Conservation (phyloP, 1,140 invertebrate species). For the Vanessa atalanta region DNA sequence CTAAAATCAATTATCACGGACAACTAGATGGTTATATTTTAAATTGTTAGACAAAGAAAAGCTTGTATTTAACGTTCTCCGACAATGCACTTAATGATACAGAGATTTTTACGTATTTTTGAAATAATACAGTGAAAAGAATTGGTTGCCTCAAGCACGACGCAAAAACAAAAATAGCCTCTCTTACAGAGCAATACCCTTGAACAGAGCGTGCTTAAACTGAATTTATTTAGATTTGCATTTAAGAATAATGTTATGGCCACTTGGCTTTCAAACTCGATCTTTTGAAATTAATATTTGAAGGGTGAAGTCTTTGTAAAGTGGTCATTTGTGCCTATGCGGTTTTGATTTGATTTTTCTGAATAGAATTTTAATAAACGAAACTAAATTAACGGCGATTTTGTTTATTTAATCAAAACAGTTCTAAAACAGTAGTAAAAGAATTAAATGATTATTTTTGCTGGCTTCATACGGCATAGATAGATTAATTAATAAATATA, state of each 20-base stretch:
- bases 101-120: background rate
- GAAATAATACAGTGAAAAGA: slow-evolving; percentile 14
- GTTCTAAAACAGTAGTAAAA: no score
- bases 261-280: slow-evolving; percentile 15
- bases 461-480: no score
- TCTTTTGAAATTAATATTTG: slow-evolving; percentile 5
- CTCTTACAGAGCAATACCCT: slow-evolving; percentile 4
- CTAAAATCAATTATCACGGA: no score
- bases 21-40: no score
- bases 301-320: background rate
- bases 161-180: slow-evolving; percentile 21
- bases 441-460: no score
- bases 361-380: background rate
- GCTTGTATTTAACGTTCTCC: no score
- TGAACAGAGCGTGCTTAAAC: slow-evolving; percentile 18
- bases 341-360: background rate
- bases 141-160: slow-evolving; percentile 10
- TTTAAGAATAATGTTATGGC: slow-evolving; percentile 26
- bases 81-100: background rate
- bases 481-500: no score
- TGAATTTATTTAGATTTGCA: slow-evolving; percentile 32
- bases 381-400: no score
- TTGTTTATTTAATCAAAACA: no score
- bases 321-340: background rate
- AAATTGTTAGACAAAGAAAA: no score